phyloP scores from a whole-genome alignment of 2,888 invertebrate species.

The Blastobasis lacticolella region DNA sequence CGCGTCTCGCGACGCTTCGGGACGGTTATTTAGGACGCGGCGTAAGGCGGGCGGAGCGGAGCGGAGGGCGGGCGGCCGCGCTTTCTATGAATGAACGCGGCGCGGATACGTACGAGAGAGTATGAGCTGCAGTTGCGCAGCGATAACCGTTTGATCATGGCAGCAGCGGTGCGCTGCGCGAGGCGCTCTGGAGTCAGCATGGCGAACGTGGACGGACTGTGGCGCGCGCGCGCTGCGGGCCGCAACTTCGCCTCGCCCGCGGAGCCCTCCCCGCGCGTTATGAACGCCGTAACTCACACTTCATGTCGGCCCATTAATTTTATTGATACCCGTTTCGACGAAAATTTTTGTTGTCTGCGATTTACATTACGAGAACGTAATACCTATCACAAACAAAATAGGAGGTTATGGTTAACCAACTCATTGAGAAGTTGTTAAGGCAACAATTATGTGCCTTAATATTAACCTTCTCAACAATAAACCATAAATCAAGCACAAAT shows the following conservation, averaged over 20 bases:
- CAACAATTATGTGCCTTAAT: too few relatives aligned
- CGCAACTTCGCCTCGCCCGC: slow-evolving; percentile 19
- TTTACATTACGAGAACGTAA: too few relatives aligned
- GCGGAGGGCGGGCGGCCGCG: slow-evolving; percentile 45
- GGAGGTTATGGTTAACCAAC: too few relatives aligned
- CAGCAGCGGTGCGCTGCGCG: slow-evolving; percentile 56
- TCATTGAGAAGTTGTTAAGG: too few relatives aligned
- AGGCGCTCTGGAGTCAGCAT: slow-evolving; percentile 67
- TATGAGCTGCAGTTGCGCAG: slow-evolving; percentile 61
- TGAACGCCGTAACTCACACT: slow-evolving; percentile 20
- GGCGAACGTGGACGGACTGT: slow-evolving; percentile 52
- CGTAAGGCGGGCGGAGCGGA: slow-evolving; percentile 48
- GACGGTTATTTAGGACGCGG: slow-evolving; percentile 64
- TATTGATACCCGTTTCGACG: neutral
- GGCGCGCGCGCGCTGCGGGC: slow-evolving; percentile 24
- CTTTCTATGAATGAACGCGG: slow-evolving; percentile 56
- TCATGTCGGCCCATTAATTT: slow-evolving; percentile 9
- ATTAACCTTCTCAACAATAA: too few relatives aligned
- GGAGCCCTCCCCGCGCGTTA: slow-evolving; percentile 48
- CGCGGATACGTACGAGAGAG: slow-evolving; percentile 62
- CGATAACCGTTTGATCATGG: slow-evolving; percentile 62
- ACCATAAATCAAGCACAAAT: too few relatives aligned
- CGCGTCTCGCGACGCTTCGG: slow-evolving; percentile 44
- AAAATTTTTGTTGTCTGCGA: slow-evolving; percentile 5
- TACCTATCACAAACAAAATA: too few relatives aligned